A percentile compares a stretch with the other conserved stretches of the same genome.
phyloP scores from a whole-genome alignment of 2,888 invertebrate species.

The Trisateles emortualis region DNA sequence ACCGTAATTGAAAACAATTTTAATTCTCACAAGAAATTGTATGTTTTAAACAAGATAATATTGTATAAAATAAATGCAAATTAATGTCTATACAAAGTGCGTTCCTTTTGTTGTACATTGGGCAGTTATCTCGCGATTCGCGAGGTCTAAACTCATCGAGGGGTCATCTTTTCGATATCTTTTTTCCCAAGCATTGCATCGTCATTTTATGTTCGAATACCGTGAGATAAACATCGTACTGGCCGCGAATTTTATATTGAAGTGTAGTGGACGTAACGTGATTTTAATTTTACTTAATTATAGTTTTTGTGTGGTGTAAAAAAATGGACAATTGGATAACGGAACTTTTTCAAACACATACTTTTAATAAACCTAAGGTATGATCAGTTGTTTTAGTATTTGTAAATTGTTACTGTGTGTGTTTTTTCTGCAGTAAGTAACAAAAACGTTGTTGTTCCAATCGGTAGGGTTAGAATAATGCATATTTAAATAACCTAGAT shows the following conservation, averaged over 20 bases:
- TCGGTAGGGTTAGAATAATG: too few species aligned
- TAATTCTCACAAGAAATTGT: conserved; percentile 59
- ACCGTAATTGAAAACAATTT: conserved; percentile 49
- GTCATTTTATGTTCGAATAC: conserved; percentile 71
- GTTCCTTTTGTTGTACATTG: conserved; percentile 67
- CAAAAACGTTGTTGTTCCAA: too few species aligned
- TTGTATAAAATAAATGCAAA: conserved; percentile 68
- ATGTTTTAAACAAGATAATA: conserved; percentile 45
- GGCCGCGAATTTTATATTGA: conserved; percentile 10
- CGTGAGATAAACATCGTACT: conserved; percentile 71
- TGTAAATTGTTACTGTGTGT: not conserved
- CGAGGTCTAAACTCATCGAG: conserved; percentile 68
- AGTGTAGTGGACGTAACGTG: conserved; percentile 17
- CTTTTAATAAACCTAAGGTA: conserved; percentile 76
- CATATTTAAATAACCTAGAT: too few species aligned
- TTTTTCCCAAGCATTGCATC: conserved; percentile 67
- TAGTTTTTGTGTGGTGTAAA: not conserved
- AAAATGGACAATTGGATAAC: conserved; percentile 83
- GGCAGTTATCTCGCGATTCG: conserved; percentile 80
- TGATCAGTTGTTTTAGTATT: conserved; percentile 27
- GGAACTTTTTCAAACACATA: conserved; percentile 79
- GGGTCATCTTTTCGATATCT: conserved; percentile 80
- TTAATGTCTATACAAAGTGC: conserved; percentile 55
- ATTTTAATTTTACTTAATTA: conserved; percentile 1
- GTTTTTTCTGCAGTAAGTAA: too few species aligned